These are phyloP conservation scores for Natrix natrix DNA, from an alignment of 2,797 vertebrate species.

Conservation along the genomic window DNA sequence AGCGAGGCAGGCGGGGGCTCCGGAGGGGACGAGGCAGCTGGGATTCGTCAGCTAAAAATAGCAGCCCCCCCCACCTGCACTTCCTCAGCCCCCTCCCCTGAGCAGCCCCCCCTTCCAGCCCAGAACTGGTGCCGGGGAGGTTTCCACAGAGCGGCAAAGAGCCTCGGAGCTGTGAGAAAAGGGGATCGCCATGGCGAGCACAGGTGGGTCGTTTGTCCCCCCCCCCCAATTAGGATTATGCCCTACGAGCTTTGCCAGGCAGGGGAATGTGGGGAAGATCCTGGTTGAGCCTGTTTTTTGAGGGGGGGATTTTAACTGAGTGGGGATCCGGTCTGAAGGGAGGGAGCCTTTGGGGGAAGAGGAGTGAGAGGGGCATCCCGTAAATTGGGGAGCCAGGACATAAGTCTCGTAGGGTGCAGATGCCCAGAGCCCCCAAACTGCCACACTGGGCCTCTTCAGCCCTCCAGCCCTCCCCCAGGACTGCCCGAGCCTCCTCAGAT, in stretches of 20 bases:
- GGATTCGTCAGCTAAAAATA: constrained; percentile 49
- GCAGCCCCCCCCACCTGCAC: neutral
- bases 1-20: neutral
- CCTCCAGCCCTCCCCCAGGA: too few species aligned
- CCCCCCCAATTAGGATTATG: neutral
- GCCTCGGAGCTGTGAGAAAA: neutral
- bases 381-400: neutral
- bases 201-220: constrained; percentile 17
- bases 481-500: neutral
- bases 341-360: neutral
- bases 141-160: neutral
- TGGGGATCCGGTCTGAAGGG: neutral
- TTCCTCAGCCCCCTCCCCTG: neutral
- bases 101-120: neutral
- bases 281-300: neutral
- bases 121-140: neutral
- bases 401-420: too few species aligned
- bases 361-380: neutral
- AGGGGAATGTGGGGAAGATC: neutral
- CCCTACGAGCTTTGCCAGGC: neutral
- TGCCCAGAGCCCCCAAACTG: neutral
- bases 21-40: constrained; percentile 31
- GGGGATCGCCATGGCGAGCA: constrained; percentile 24
- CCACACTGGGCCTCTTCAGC: constrained; percentile 10
- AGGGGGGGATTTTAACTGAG: neutral